Base-by-base conservation (phyloP, 1,140 invertebrate species). In the Drosophila obscura region DNA sequence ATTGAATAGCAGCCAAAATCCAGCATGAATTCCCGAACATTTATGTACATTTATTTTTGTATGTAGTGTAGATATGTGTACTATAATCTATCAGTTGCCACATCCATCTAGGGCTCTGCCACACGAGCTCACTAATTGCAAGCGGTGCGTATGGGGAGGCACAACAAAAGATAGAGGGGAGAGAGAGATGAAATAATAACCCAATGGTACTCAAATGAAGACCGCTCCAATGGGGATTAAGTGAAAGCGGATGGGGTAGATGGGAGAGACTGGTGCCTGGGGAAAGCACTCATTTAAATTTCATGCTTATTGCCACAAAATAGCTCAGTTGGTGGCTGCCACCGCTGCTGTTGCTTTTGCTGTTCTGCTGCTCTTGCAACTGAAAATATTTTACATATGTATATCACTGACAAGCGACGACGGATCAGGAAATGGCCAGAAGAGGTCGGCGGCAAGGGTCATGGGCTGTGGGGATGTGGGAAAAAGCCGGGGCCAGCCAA, bases 251-350 rank as follows among this genome's bases (percentile, higher is more conserved):
- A 39, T 46, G 56, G 19, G 58, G 7, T 35, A 46, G 43, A 24
- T 59, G 28, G 63, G 26, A 41, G 49, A 53, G 45, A 24, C 8
- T 26, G 55, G 50, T 26, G 59, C 22, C 61, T 59, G 66, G 80
- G 51, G 58, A 49, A 59, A 58, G 66, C 59, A 77, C 83, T 88
- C 84, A 88, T 88, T 88, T 88, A 88, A 88, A 88, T 88, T 88
- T 88, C 84, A 88, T 83, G 79, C 83, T 88, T 88, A 88, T 89
- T 88, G 83, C 83, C 83, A 77, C 83, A 88, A 88, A 87, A 87
- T 87, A 87, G 82, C 83, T 88, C 79, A 80, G 83, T 83, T 79
- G 80, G 77, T 57, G 64, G 71, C 79, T 65, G 55, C 31, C 46
- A 57, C 45, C 35, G 66, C 13, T 50, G 61, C 19, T 62, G 63